These are phyloP conservation scores for Anguilla anguilla DNA, from an alignment of 2,797 vertebrate genomes.

Conservation along the genomic window DNA sequence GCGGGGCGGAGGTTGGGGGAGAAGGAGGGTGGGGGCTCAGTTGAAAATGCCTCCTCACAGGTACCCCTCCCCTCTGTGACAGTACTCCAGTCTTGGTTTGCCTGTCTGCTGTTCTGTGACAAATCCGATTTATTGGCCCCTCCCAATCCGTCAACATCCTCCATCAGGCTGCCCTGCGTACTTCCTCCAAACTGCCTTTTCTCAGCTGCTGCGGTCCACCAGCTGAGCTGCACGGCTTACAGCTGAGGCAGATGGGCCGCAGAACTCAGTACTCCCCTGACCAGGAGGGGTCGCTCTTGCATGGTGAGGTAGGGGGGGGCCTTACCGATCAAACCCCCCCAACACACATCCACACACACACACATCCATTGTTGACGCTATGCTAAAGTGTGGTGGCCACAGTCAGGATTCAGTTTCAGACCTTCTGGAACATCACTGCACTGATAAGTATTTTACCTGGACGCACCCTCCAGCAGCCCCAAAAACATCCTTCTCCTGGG, in stretches of 20 bases:
- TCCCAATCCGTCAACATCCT: not conserved
- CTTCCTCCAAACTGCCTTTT: not conserved
- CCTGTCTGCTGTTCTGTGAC: conserved; percentile 9
- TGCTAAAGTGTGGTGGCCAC: too few species aligned
- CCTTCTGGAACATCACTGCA: not conserved
- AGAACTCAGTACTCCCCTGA: too few species aligned
- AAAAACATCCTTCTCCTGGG: not conserved
- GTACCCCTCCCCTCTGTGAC: not conserved
- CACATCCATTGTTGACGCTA: too few species aligned
- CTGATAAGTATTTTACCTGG: not conserved
- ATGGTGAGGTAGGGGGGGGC: too few species aligned
- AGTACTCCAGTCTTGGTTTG: conserved; percentile 8
- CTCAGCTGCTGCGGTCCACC: too few species aligned
- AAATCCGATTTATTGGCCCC: not conserved
- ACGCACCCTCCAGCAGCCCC: not conserved
- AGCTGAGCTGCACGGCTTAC: not conserved
- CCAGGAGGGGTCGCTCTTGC: too few species aligned
- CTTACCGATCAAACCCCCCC: not conserved
- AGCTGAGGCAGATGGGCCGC: not conserved
- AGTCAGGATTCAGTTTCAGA: not conserved
- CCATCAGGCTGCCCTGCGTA: not conserved
- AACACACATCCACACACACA: too few species aligned
- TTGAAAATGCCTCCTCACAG: not conserved
- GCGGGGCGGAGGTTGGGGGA: not conserved
- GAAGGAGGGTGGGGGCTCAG: not conserved